A percentile compares a stretch with the other conserved stretches of the same genome.
These are phyloP conservation scores for Lottia gigantea DNA, from an alignment of 2,888 invertebrate species.

Conservation along the genomic window DNA sequence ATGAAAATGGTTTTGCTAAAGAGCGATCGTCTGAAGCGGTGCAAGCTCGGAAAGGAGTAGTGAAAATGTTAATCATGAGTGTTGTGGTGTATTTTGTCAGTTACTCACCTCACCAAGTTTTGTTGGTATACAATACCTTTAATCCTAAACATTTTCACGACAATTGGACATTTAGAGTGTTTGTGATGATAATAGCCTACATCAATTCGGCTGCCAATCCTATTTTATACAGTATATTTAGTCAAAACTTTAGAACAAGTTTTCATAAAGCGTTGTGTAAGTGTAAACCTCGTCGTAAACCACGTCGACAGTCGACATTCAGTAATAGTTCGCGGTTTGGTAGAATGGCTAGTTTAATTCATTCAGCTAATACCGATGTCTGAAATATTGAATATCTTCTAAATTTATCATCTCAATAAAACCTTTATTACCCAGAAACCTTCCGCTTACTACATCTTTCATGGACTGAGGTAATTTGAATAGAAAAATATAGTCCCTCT, in stretches of 20 bases:
- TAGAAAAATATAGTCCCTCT: no score
- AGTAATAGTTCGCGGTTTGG: slow-evolving; percentile 44
- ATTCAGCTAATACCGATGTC: slow-evolving; percentile 33
- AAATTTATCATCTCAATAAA: no score
- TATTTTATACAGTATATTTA: slow-evolving; percentile 67
- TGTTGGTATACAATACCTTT: slow-evolving; percentile 62
- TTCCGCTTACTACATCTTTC: no score
- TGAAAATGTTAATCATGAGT: slow-evolving; percentile 36
- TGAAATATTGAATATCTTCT: slow-evolving; percentile 16
- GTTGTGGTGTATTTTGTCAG: slow-evolving; percentile 67
- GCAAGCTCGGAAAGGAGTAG: slow-evolving; percentile 27
- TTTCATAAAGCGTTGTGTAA: slow-evolving; percentile 53
- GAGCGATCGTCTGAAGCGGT: slow-evolving; percentile 56
- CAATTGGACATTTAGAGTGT: slow-evolving; percentile 63
- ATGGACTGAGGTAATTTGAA: no score
- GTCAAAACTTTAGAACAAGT: slow-evolving; percentile 62
- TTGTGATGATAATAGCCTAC: slow-evolving; percentile 66
- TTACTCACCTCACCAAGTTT: slow-evolving; percentile 69
- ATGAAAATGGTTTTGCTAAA: slow-evolving; percentile 44
- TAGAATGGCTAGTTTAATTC: slow-evolving; percentile 44
- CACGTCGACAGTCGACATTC: slow-evolving; percentile 35
- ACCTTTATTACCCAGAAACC: no score
- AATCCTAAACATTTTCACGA: slow-evolving; percentile 55
- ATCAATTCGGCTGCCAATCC: slow-evolving; percentile 68
- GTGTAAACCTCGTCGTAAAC: slow-evolving; percentile 27